Percentiles rank a stretch among this genome's conserved stretches.
Evolutionary conservation across 64 coral and sea anemone genomes (phyloP).

Genomic region (Actinia equina): DNA sequence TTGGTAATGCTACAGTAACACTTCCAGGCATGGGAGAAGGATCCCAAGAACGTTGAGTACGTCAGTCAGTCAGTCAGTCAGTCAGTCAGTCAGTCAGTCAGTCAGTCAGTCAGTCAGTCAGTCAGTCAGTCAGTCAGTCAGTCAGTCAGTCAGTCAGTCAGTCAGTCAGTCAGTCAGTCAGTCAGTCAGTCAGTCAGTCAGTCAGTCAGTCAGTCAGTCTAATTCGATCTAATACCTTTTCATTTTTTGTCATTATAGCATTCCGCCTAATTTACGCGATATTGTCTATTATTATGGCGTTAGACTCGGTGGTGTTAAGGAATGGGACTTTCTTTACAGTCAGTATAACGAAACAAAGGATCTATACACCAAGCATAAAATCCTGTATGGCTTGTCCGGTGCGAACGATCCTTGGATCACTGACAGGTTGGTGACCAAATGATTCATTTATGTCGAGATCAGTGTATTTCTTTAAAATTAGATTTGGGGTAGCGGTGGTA

Average conservation of each 20-base stretch:
- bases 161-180: no score
- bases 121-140: no score
- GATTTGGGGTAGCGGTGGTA: not conserved
- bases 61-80: no score
- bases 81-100: no score
- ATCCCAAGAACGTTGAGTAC: constrained; percentile 51
- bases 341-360: constrained; percentile 38
- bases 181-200: no score
- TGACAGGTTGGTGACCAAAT: not conserved
- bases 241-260: not conserved
- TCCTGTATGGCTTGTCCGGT: not conserved
- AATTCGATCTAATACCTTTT: no score
- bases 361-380: not conserved
- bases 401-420: not conserved
- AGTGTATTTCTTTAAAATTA: not conserved
- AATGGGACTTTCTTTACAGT: constrained; percentile 51
- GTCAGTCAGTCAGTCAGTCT: not conserved
- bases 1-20: constrained; percentile 10
- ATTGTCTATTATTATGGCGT: constrained; percentile 47
- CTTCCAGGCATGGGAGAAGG: constrained; percentile 56
- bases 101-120: constrained; percentile 41
- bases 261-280: constrained; percentile 44
- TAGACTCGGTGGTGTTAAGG: constrained; percentile 12
- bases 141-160: no score
- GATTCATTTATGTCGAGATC: no score